Evolutionary conservation across 2,113 vertebrate genomes (phyloP), one percentile per base, ranked within the genome.

Genomic region (Boleophthalmus pectinirostris): DNA sequence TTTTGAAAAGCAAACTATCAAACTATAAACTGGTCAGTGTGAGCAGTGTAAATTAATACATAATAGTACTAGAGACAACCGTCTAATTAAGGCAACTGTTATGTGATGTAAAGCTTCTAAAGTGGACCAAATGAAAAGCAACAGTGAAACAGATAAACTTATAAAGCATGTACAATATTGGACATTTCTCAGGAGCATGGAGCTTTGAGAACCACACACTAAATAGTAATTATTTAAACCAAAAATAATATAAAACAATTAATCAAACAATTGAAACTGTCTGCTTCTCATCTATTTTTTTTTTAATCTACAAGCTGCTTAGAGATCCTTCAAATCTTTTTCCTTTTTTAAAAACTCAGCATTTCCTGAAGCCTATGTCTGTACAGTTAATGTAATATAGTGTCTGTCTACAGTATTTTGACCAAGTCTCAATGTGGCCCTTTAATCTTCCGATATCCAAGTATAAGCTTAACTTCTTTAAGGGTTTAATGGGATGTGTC

Each of bases 401-500:
- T 38, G 61, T 33, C 29, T 63, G 61, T 46, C 20, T n/a, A 1
- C n/a, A 47, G 18, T 24, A 64, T 69, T 67, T 38, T 57, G 46
- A 35, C 20, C 5, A 21, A 49, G 70, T 58, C 70, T 11, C 14
- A 24, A 74, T 67, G n/a, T 21, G 0, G 11, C 13, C 21, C 46
- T 38, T n/a, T 76, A 84, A 89, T 69, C 76, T 66, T 9, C 64
- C 76, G 13, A 72, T 67, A 65, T 25, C 66, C 38, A 11, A 43
- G 57, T 51, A 57, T 57, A 13, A 57, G 81, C 56, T 72, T 66
- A 66, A 77, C 53, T 74, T 54, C 74, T 73, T 38, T 81, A 82
- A 85, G 73, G 72, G 49, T 72, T 83, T 86, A 82, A 89, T 79
- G 66, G 81, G 84, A 89, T 86, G 70, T 80, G 67, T 54, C 9